phyloP scores from a whole-genome alignment of 2,113 vertebrate genomes.

The Gallinago jamesoni region DNA sequence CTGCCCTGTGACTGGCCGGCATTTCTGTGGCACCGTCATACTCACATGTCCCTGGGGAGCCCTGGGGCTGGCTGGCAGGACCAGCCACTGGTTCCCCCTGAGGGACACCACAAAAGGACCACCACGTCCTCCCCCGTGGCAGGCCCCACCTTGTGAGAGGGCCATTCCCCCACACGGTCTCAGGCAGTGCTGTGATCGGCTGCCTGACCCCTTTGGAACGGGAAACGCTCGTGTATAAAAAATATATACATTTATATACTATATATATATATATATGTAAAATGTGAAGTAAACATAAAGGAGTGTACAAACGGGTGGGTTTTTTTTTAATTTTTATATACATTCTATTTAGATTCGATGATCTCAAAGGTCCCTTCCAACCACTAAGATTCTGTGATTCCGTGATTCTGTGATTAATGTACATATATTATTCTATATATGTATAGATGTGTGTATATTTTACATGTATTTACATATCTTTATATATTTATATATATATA shows the following conservation, averaged over 20 bases:
- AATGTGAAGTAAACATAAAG: neutral
- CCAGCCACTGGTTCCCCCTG: neutral
- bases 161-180: too few relatives aligned
- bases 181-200: neutral
- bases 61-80: neutral
- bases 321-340: neutral
- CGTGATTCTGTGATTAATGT: too few relatives aligned
- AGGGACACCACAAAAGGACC: too few relatives aligned
- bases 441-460: too few relatives aligned
- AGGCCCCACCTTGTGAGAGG: too few relatives aligned
- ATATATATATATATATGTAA: neutral
- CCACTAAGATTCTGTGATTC: too few relatives aligned
- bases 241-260: neutral
- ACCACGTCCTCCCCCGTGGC: rapidly evolving
- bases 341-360: neutral
- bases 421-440: neutral
- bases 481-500: neutral
- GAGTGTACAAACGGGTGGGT: neutral
- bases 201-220: neutral
- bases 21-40: rapidly evolving
- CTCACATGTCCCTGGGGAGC: neutral
- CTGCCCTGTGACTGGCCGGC: neutral
- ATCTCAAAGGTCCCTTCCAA: too few relatives aligned
- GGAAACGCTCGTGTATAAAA: neutral
- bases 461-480: neutral